Evolutionary conservation across 2,797 vertebrate genomes (phyloP), one percentile per base, ranked within the genome.

Genomic region (Crenichthys baileyi): DNA sequence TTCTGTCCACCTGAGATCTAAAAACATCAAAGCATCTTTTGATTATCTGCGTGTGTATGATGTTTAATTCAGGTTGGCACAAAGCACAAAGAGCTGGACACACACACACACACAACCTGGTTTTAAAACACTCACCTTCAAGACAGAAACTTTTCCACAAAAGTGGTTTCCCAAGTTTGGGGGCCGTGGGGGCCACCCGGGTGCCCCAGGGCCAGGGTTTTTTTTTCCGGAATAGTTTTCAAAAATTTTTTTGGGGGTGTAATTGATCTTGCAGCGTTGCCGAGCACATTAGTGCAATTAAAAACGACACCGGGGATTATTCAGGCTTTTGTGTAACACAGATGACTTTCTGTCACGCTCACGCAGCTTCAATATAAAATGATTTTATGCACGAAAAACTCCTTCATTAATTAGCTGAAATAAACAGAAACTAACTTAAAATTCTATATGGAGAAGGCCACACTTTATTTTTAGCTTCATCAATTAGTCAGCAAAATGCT

Each of bases 11-110:
- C 77, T 81, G 81, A 91, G 85, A 86, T 86, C 79, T 85, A 73
- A 87, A 87, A 83, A 85, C 85, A 87, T 91, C 88, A 92, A 90
- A 92, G 85, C n/a, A 16, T 73, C 83, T 83, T 90, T 91, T 88
- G 80, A 87, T 85, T 90, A 72, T 26, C 4, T 61, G 36, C 53
- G 51, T 65, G 76, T 58, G 44, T 77, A 26, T 71, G 80, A 81
- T 82, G 63, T 76, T 75, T 68, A 58, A 81, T 85, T 80, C 67
- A 61, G 15, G 31, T 83, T 41, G 63, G 75, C 31, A 36, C 36
- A 36, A 36, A 80, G 73, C 29, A 46, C 12, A 50, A 65, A 63
- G 26, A 20, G 3, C 79, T 41, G 63, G 84, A 85, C 22, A n/a
- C 68, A 36, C 36, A 36, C 36, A 36, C 36, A 63, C 41, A 26